Conservation (phyloP, 23 tunicate genomes). For the Botrylloides violaceus region DNA sequence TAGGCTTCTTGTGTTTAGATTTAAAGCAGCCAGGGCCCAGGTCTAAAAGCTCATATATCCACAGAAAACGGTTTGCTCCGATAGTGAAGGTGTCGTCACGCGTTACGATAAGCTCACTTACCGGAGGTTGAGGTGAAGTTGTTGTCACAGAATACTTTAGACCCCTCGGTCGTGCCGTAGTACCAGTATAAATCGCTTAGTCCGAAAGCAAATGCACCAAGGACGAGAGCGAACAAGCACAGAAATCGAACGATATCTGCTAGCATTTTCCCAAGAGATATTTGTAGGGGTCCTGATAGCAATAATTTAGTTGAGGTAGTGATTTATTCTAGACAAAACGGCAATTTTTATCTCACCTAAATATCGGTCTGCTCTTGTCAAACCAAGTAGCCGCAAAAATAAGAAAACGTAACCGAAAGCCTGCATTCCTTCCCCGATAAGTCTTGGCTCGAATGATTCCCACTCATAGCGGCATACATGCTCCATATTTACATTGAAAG, state of each 20-base stretch:
- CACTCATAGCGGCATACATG: conserved; percentile 33
- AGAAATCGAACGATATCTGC: conserved; percentile 61
- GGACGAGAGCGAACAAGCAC: conserved; percentile 41
- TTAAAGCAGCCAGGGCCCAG: no score
- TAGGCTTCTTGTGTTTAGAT: no score
- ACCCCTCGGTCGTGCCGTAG: conserved; percentile 64
- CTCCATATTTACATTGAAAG: background rate
- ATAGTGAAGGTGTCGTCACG: no score
- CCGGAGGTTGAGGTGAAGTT: no score
- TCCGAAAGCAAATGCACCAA: conserved; percentile 72
- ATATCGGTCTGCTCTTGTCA: conserved; percentile 14
- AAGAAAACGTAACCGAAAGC: conserved; percentile 30
- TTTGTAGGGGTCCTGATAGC: conserved; percentile 69
- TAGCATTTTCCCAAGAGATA: conserved; percentile 71
- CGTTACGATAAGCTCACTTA: no score
- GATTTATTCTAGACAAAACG: no score
- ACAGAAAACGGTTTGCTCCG: no score
- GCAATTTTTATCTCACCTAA: conserved; percentile 22
- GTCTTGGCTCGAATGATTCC: conserved; percentile 26
- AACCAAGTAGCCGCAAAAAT: conserved; percentile 28
- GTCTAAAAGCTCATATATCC: no score
- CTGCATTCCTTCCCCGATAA: conserved; percentile 24
- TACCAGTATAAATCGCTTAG: conserved; percentile 67
- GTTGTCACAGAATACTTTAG: background rate
- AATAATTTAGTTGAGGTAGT: no score